phyloP scores from a whole-genome alignment of 1,140 invertebrate genomes.

The Nomia melanderi region DNA sequence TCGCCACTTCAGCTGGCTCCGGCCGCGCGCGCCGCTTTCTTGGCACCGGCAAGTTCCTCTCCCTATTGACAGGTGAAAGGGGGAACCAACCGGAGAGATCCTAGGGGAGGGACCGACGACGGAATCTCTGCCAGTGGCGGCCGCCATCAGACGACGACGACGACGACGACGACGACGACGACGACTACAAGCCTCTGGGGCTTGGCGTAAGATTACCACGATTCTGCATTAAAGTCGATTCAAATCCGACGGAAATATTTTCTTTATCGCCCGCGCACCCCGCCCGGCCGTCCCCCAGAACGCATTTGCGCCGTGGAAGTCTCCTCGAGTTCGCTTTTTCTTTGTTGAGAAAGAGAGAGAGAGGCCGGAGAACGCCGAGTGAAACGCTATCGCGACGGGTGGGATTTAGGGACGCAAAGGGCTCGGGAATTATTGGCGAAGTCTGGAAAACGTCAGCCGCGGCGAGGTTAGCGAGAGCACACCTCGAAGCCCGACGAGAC shows the following conservation, averaged over 20 bases:
- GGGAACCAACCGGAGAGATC: background rate
- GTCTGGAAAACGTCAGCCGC: too few species aligned
- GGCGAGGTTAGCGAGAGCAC: too few species aligned
- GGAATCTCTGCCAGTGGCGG: background rate
- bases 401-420: too few species aligned
- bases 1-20: conserved; percentile 46
- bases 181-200: conserved; percentile 11
- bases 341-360: background rate
- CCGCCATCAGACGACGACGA: conserved; percentile 3
- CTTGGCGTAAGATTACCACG: conserved; percentile 47
- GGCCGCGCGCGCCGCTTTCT: conserved; percentile 40
- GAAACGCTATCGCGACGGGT: too few species aligned
- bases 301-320: background rate
- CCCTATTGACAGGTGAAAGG: conserved; percentile 25
- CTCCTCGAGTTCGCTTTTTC: background rate
- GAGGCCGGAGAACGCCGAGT: too few species aligned
- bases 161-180: too few species aligned
- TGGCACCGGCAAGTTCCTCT: conserved; percentile 51
- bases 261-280: conserved; percentile 31
- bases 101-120: background rate
- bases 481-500: too few species aligned
- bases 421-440: too few species aligned
- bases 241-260: conserved; percentile 51
- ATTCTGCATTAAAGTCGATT: conserved; percentile 52
- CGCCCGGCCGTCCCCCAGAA: background rate